phyloP scores from a whole-genome alignment of 2,888 invertebrate species.

The Ormia ochracea region DNA sequence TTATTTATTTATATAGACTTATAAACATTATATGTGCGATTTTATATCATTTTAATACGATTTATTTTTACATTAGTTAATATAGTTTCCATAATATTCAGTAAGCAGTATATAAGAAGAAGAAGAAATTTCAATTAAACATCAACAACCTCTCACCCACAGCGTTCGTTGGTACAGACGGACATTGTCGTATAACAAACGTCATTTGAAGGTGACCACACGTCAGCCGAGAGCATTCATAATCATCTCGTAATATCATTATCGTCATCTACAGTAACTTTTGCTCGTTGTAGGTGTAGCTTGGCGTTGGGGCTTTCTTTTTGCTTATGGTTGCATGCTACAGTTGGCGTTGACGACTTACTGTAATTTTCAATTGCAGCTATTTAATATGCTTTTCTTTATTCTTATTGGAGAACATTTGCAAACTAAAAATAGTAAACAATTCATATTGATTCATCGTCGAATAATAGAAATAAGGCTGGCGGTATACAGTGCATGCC shows the following conservation, averaged over 20 bases:
- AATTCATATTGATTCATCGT: too few species aligned
- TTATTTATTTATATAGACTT: neutral
- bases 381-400: too few species aligned
- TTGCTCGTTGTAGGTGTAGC: conserved; percentile 30
- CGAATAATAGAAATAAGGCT: too few species aligned
- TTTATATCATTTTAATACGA: conserved; percentile 36
- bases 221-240: conserved; percentile 45
- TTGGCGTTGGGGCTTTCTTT: neutral
- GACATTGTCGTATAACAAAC: neutral
- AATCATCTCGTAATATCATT: neutral
- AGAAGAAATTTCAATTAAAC: neutral
- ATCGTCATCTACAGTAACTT: neutral
- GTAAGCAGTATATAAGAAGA: neutral
- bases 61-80: conserved; percentile 1
- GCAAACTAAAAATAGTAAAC: too few species aligned
- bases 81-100: conserved; percentile 34
- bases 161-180: neutral
- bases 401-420: too few species aligned
- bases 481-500: too few species aligned
- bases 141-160: conserved; percentile 40
- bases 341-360: neutral
- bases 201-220: conserved; percentile 56
- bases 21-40: neutral
- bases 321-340: neutral
- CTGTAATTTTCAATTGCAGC: too few species aligned